Base-by-base conservation (phyloP, 2,113 vertebrate species). In the Forbesichthys agassizii region DNA sequence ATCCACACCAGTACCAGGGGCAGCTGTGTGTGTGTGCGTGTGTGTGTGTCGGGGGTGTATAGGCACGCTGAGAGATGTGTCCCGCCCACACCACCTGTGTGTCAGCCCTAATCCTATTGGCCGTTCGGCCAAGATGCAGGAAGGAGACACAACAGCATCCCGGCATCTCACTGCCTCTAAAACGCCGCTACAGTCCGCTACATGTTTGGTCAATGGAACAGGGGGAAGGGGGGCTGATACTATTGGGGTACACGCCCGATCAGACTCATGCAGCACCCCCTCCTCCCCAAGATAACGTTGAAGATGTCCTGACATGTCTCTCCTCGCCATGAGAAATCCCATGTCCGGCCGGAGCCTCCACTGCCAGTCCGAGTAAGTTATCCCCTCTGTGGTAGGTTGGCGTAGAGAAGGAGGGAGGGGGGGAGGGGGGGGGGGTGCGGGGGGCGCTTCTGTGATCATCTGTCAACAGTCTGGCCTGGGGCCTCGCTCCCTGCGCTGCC, bases 51-150 rank as follows among this genome's bases (percentile, higher is more conserved):
- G 20, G 20, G 20, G 20, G 46, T 71, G 62, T 71, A 76, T 69
- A 84, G 84, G 74, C 84, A 80, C 47, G 78, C 86, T 89, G 88
- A 90, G 86, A 89, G 91, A 90, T 86, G 85, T 85, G 84, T 76
- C 83, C 88, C 84, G 84, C 88, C 90, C 86, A 85, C 85, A 74
- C 86, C 74, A 84, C 87, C 88, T 90, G 91, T 84, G 73, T 88
- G 80, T 85, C 36, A 52, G 75, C 84, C 70, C 42, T 80, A 81
- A 87, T 85, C 87, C 88, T 73, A 27, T 27, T 84, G 81, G 75
- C 83, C 80, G 73, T 63, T 72, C 75, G 47, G 82, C 84, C 85
- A 88, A 83, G 66, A 27, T 27, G 27, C 27, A 27, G 84, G 80
- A 84, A 72, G 58, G 83, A 84, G 80, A 82, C 77, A 73, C 83